phyloP scores from a whole-genome alignment of 1,140 invertebrate genomes.

The Alviniconcha marisindica region DNA sequence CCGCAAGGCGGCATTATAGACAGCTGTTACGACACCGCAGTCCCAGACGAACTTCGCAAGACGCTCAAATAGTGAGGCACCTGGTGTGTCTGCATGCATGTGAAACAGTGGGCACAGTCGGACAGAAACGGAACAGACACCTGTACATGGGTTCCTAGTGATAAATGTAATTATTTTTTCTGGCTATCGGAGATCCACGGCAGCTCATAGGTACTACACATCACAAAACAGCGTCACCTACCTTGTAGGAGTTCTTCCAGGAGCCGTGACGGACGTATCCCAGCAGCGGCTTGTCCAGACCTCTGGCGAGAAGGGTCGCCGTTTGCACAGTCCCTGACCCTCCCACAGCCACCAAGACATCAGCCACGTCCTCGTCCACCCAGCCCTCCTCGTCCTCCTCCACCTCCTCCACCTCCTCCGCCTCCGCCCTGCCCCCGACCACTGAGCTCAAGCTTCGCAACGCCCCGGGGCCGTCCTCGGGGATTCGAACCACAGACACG shows the following conservation, averaged over 20 bases:
- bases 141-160: no score
- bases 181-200: no score
- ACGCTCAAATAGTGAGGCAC: no score
- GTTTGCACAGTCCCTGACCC: neutral
- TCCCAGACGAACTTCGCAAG: no score
- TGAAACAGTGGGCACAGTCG: no score
- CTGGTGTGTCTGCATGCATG: no score
- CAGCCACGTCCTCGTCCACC: neutral
- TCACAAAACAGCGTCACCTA: neutral
- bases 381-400: neutral
- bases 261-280: neutral
- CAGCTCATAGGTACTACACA: no score
- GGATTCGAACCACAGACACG: neutral
- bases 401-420: neutral
- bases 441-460: neutral
- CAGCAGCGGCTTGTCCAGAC: neutral
- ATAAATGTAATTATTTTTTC: no score
- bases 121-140: no score
- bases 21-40: no score
- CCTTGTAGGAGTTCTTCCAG: neutral
- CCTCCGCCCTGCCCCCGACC: neutral
- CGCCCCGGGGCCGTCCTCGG: neutral
- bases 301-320: neutral
- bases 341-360: constrained; percentile 3
- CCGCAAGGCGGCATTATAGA: no score